Evolutionary conservation across 2,113 vertebrate genomes (phyloP), one percentile per base, ranked within the genome.

Genomic region (Grus americana): DNA sequence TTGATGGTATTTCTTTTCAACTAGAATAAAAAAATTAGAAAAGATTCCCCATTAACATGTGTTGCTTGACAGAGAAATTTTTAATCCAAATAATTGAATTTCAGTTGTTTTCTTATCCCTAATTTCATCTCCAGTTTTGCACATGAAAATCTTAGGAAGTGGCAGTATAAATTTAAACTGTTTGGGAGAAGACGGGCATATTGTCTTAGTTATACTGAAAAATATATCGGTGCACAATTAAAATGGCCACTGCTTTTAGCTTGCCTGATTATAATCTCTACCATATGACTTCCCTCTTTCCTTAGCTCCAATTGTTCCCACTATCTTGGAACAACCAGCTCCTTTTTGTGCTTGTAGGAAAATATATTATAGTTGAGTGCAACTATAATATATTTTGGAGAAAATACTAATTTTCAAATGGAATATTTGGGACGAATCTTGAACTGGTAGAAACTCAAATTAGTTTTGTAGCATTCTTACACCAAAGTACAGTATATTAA

Each of bases 201-300:
- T 83, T 95, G 34, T 71, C 78, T 58, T 79, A 50, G 42, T 88
- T 79, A 73, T 2, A 34, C 34, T 54, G 58, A 76, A 82, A 93
- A 87, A 52, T 38, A 47, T 10, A 86, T 88, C 50, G 42, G 32
- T 90, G 54, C 50, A 74, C 71, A 94, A 93, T 94, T 90, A 86
- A 86, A 94, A 90, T 58, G 75, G 82, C 59, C 75, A 73, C 54
- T 78, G 92, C 93, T 94, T 67, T 90, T 79, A 90, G 71, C 22
- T 62, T 94, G 81, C 59, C 92, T 90, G 74, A 94, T 93, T 88
- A 46, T 97, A 93, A 93, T 96, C 58, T 83, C 40, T 72, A 65
- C 88, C 92, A 90, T 92, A 97, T 94, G 74, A 86, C n/a, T 83
- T 82, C 22, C 15, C 49, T 88, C 42, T 66, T 79, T 30, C 79